A percentile compares a stretch with the other conserved stretches of the same genome.
Conservation (phyloP, 2,797 vertebrate genomes). For the Pangasius mekongensis region DNA sequence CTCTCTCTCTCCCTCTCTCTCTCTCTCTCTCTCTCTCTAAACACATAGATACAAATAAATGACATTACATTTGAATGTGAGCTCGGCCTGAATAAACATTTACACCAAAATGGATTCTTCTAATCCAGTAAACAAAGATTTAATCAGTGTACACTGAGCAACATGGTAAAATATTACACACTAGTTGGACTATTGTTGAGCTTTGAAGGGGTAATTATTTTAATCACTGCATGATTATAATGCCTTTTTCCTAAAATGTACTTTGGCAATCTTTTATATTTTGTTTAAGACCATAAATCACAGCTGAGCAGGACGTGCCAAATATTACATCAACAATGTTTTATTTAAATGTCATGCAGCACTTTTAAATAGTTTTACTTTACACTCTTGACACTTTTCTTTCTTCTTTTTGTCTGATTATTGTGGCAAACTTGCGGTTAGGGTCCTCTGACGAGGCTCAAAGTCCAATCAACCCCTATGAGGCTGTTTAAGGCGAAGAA, state of each 20-base stretch:
- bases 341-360: background rate
- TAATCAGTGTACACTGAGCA: background rate
- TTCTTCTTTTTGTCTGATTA: background rate
- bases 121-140: conserved; percentile 4
- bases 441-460: background rate
- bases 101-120: background rate
- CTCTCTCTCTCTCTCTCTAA: background rate
- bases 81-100: conserved; percentile 2
- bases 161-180: background rate
- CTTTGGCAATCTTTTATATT: no score
- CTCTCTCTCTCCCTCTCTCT: no score
- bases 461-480: conserved; percentile 1
- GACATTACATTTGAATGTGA: background rate
- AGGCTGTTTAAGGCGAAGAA: conserved; percentile 21
- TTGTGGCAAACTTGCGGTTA: background rate
- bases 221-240: background rate
- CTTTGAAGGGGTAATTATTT: background rate
- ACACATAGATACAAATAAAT: conserved; percentile 18
- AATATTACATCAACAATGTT: background rate
- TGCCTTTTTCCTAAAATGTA: background rate
- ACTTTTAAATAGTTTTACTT: background rate
- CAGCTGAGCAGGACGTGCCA: background rate
- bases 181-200: background rate
- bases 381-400: background rate
- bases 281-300: background rate